Percentiles rank a stretch among this genome's conserved stretches.
phyloP scores from a whole-genome alignment of 1,140 invertebrate genomes.

The Pararge aegeria region DNA sequence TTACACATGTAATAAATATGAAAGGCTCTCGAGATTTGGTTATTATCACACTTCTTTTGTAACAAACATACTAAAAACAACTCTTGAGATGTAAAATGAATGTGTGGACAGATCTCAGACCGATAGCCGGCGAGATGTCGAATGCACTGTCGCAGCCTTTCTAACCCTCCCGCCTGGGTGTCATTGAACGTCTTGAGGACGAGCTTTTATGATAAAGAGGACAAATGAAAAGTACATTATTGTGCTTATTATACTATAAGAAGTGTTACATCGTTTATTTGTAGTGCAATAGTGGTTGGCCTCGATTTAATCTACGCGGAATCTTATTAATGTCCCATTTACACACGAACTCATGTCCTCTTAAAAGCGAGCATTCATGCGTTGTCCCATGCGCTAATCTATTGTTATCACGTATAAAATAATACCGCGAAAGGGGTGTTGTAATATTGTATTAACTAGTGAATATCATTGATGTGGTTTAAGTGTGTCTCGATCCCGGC shows the following conservation, averaged over 20 bases:
- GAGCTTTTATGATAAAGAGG: conserved; percentile 23
- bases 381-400: too few species aligned
- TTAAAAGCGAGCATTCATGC: too few species aligned
- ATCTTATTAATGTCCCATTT: not conserved
- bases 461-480: too few species aligned
- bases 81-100: conserved; percentile 14
- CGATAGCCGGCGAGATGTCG: conserved; percentile 63
- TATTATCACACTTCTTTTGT: conserved; percentile 1
- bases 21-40: not conserved
- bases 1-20: too few species aligned
- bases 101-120: conserved; percentile 54
- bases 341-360: not conserved
- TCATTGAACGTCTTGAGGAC: conserved; percentile 58
- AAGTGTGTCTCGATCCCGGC: too few species aligned
- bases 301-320: not conserved
- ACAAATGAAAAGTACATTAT: not conserved
- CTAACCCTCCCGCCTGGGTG: conserved; percentile 39
- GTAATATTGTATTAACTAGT: too few species aligned
- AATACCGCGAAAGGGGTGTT: too few species aligned
- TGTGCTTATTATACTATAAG: not conserved
- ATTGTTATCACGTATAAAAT: too few species aligned
- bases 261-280: not conserved
- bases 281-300: not conserved
- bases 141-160: conserved; percentile 56
- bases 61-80: conserved; percentile 11